Base-by-base conservation (phyloP, 2,888 invertebrate genomes). In the Pegoplata infirma region DNA sequence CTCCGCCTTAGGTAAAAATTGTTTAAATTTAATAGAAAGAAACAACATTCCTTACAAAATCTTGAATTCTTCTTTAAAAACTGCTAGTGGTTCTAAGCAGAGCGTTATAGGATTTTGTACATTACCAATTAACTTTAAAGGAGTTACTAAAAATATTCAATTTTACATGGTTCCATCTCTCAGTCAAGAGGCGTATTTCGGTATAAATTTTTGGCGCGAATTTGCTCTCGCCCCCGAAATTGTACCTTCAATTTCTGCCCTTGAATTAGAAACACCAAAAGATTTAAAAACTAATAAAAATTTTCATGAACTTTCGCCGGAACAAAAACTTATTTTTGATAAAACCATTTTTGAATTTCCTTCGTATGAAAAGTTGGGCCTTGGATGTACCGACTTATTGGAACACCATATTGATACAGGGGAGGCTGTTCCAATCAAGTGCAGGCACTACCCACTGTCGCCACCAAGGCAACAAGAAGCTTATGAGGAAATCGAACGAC, bases 111-210 rank as follows among this genome's bases (percentile, higher is more conserved):
- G 55, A 25, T 44, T 14, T n/a, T 55, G 28, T 55, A 56, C 10
- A 2, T 19, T 67, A 10, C 44, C 55, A 3, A n/a, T 44, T 4
- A 14, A 7, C 14, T 53, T 36, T 40, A 66, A 66, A 19, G 23
- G 17, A 8, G 53, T 40, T n/a, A 44, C 44, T 2, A 67, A 66
- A 16, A 21, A 61, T 12, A 61, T 49, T 17, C 5, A 2, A 5
- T 71, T 71, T 53, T 71, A 71, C 19, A 16, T 72, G 19, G 71
- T 72, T 17, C 71, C 71, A 10, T 44, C 53, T 10, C 17, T 68
- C 4, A 44, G 17, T 6, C 25, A 25, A 6, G 25, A 25, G 3
- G 6, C 25, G n/a, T n/a, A n/a, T n/a, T n/a, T n/a, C n/a, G n/a
- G n/a, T n/a, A n/a, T n/a, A n/a, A n/a, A n/a, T n/a, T 68, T 68